Base-by-base conservation (phyloP, 2,888 invertebrate genomes). In the Lapara coniferarum region DNA sequence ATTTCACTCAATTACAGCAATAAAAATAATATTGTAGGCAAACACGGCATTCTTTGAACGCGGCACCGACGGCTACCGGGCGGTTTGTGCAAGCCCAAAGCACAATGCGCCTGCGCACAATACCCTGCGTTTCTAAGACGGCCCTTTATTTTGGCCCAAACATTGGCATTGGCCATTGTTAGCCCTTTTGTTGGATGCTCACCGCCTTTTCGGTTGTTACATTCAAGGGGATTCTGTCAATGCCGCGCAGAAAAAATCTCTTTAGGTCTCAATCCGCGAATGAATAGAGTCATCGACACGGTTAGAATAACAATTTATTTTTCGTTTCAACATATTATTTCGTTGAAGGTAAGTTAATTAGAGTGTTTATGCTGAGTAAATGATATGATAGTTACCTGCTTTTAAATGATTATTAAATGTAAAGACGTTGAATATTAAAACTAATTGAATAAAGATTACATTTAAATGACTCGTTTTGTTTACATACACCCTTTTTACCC, bases 21-120 rank as follows among this genome's bases (percentile, higher is more conserved):
- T 93, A 92, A 92, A 92, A 92, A 91, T 92, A 89, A 93, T 93
- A 90, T 89, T 91, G 89, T 88, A 89, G 82, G 87, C 78, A 92
- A 93, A 93, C 92, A 92, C 73, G 73, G 75, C 67, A 66, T 72
- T 74, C 89, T 92, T 93, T 92, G 91, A 91, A 81, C 81, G 77
- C 46, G 74, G 78, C 78, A 84, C 89, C 88, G 88, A 77, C 82
- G 77, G 93, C 93, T 93, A 93, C 93, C 90, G 92, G 80, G 83
- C 85, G 92, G 92, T 92, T 91, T 92, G 90, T 92, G 92, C 93
- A 93, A 92, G 87, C 85, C 87, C 76, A 80, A 75, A 75, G 75
- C 78, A 91, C 91, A 92, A 91, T 89, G 85, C 85, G 75, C 71
- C 46, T 7, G 81, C 83, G 85, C 85, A 93, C 91, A 93, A 93